Evolutionary conservation across 35 echinoderm and acorn worm species (phyloP), one percentile per base, ranked within the genome.

Genomic region (Anneissia japonica): DNA sequence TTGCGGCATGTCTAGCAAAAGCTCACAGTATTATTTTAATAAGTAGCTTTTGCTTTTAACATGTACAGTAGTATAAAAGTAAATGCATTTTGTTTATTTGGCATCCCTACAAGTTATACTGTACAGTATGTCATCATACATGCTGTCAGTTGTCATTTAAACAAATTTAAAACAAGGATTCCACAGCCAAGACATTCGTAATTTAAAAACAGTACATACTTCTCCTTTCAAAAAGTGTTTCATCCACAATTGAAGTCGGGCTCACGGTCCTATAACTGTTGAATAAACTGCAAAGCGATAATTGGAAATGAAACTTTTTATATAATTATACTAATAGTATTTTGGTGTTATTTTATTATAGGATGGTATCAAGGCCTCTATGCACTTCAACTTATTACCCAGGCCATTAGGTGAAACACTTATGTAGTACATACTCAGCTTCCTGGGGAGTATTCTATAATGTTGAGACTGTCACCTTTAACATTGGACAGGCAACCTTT

Each of bases 201-300:
- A 30, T 30, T 75, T 28, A 9, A 75, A 28, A 9, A 26, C 26
- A 30, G n/a, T 32, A 87, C 84, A 87, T 90, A 94, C 92, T 93
- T 23, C 33, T 36, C 56, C 75, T 51, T 41, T 93, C 46, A 33
- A 97, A 93, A 37, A 97, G 82, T 30, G 91, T 90, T 46, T 90
- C 91, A 74, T 97, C 95, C 32, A 90, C 84, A 77, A 40, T 87
- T 55, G 94, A 97, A 6, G 87, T 81, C 34, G 95, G 91, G 32
- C 85, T 93, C 19, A 97, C 91, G 64, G 88, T 77, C 30, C 85
- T 86, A 84, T 97, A 97, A 16, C 85, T 93, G 75, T 97, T 88
- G 86, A 93, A 97, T 34, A 84, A 81, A 72, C 95, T 93, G 83
- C 23, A 36, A 77, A 87, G 11, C 74, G 37, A 32, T 37, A 36